Conservation (phyloP, 2,888 invertebrate species). For the Luffia ferchaultella region DNA sequence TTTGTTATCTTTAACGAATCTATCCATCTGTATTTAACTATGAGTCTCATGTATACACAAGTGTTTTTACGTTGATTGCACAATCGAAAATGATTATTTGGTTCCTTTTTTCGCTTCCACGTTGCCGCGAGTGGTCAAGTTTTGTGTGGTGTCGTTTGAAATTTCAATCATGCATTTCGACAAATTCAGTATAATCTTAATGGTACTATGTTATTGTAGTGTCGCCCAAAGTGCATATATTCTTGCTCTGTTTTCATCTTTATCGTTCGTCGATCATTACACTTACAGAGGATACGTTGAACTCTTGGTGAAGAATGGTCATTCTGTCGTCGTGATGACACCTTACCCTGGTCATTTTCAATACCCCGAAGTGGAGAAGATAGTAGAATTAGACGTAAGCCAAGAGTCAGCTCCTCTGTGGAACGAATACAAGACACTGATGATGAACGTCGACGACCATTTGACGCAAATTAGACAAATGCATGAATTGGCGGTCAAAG, state of each 20-base stretch:
- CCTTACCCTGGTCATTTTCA: slow-evolving; percentile 48
- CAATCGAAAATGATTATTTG: neutral
- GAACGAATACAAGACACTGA: slow-evolving; percentile 39
- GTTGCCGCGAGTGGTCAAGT: neutral
- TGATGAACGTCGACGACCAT: slow-evolving; percentile 43
- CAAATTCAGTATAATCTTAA: neutral
- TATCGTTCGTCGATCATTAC: slow-evolving; percentile 47
- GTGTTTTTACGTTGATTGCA: neutral
- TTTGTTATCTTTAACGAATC: neutral
- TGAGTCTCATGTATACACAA: neutral
- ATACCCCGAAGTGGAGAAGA: slow-evolving; percentile 35
- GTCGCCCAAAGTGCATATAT: slow-evolving; percentile 32
- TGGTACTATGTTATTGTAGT: slow-evolving; percentile 14
- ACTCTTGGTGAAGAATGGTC: slow-evolving; percentile 35
- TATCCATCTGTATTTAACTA: neutral
- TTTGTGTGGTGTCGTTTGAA: slow-evolving; percentile 5
- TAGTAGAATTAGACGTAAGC: slow-evolving; percentile 45
- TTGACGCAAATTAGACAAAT: slow-evolving; percentile 31
- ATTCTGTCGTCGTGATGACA: slow-evolving; percentile 47
- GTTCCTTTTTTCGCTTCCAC: neutral
- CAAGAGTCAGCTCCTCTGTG: slow-evolving; percentile 38
- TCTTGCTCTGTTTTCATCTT: slow-evolving; percentile 44
- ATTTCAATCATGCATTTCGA: neutral
- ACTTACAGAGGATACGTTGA: slow-evolving; percentile 46
- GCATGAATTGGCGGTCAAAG: slow-evolving; percentile 37